phyloP scores from a whole-genome alignment of 2,797 vertebrate genomes.

The Aselliscus stoliczkanus region DNA sequence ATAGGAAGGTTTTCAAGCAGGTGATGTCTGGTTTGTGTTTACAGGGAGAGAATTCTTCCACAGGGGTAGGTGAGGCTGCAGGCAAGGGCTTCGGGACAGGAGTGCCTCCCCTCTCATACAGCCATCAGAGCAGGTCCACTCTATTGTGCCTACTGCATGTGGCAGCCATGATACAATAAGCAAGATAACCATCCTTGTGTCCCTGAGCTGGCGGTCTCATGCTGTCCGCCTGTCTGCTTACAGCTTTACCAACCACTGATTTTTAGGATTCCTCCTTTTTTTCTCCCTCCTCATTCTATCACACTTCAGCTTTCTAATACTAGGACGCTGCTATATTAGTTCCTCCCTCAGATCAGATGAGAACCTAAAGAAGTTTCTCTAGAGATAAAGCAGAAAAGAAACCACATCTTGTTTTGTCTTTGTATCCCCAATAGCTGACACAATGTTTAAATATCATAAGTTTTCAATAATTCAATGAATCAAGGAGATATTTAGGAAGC shows the following conservation, averaged over 20 bases:
- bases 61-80: neutral
- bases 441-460: neutral
- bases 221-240: neutral
- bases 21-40: neutral
- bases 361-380: conserved; percentile 4
- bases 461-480: neutral
- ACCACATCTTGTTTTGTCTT: neutral
- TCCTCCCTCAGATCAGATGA: neutral
- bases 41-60: neutral
- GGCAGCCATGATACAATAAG: neutral
- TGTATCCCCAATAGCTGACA: neutral
- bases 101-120: neutral
- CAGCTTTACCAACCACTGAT: neutral
- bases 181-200: too few relatives aligned
- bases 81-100: neutral
- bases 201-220: neutral
- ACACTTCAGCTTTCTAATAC: neutral
- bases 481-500: neutral
- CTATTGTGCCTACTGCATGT: neutral
- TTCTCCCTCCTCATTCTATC: neutral
- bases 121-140: neutral
- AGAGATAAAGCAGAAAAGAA: neutral
- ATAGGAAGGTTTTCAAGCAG: neutral
- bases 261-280: neutral
- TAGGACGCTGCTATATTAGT: neutral